A percentile compares a stretch with the other conserved stretches of the same genome.
These are phyloP conservation scores for Bergia sp. DNA, from an alignment of 92 coral and sea anemone genomes.

Conservation along the genomic window DNA sequence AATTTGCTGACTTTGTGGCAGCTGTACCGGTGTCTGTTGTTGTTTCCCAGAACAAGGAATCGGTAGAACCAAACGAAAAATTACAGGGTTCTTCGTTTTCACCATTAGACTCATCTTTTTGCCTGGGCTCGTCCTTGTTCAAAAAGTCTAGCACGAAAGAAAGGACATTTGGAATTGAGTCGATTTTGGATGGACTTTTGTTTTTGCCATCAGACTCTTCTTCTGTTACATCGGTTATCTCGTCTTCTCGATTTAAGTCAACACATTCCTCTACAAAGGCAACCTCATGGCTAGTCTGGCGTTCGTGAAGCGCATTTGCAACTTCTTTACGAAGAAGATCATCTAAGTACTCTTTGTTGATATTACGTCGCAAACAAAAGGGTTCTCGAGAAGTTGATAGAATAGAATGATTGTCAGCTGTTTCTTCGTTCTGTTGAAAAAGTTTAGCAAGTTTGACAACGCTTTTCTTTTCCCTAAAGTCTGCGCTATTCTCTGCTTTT, in stretches of 20 bases:
- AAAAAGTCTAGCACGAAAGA: slow-evolving; percentile 12
- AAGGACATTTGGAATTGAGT: slow-evolving; percentile 32
- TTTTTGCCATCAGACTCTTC: slow-evolving; percentile 7
- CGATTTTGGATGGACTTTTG: not conserved
- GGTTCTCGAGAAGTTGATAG: not conserved
- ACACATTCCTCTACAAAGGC: not conserved
- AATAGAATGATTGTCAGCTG: not conserved
- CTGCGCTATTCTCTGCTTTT: not conserved
- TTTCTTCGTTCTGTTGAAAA: not conserved
- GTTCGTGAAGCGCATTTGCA: slow-evolving; percentile 20
- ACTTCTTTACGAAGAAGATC: slow-evolving; percentile 41
- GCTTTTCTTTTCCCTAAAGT: not conserved
- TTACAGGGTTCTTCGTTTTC: slow-evolving; percentile 16
- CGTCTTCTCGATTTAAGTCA: slow-evolving; percentile 36
- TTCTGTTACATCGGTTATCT: slow-evolving; percentile 38
- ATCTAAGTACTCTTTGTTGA: not conserved
- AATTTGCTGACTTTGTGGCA: slow-evolving; percentile 12
- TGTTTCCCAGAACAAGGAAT: slow-evolving; percentile 42
- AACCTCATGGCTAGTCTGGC: not conserved
- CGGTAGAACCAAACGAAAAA: slow-evolving; percentile 38
- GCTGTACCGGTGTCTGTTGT: slow-evolving; percentile 20
- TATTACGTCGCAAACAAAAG: not conserved
- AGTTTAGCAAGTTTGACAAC: not conserved
- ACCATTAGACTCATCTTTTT: not conserved
- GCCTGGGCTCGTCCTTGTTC: not conserved